phyloP scores from a whole-genome alignment of 1,140 invertebrate species.

The Monomorium pharaonis region DNA sequence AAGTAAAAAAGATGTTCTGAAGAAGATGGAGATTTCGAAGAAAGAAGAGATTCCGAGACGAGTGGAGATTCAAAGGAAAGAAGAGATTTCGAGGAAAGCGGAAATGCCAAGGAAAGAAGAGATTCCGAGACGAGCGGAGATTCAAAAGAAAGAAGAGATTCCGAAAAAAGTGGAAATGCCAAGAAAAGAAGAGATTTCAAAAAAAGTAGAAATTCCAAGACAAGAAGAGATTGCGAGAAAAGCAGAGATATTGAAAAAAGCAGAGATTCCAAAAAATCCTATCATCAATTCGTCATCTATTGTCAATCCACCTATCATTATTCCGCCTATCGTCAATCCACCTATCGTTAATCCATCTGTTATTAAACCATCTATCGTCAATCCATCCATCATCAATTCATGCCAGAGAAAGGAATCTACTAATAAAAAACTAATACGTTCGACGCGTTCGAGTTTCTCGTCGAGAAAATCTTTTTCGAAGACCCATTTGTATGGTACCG shows the following conservation, averaged over 20 bases:
- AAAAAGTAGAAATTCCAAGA: not conserved
- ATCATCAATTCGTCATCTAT: no score
- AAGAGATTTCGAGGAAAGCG: not conserved
- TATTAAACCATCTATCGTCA: no score
- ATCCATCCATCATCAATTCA: not conserved
- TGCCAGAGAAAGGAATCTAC: not conserved
- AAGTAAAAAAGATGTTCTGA: not conserved
- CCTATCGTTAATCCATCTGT: no score
- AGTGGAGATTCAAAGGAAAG: not conserved
- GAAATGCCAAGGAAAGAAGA: not conserved
- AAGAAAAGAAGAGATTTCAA: not conserved
- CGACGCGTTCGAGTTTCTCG: slow-evolving; percentile 60
- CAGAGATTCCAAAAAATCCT: not conserved
- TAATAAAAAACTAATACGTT: not conserved
- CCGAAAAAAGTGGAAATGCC: not conserved
- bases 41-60: not conserved
- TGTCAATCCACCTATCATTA: not conserved
- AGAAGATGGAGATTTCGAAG: not conserved
- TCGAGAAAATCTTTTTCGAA: slow-evolving; percentile 67
- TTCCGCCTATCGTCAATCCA: not conserved
- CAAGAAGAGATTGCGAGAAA: not conserved
- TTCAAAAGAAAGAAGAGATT: not conserved
- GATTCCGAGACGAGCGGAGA: not conserved
- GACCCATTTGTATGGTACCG: slow-evolving; percentile 63
- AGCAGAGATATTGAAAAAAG: not conserved